Conservation (phyloP, 2,797 vertebrate species). For the Sebastes taczanowskii region DNA sequence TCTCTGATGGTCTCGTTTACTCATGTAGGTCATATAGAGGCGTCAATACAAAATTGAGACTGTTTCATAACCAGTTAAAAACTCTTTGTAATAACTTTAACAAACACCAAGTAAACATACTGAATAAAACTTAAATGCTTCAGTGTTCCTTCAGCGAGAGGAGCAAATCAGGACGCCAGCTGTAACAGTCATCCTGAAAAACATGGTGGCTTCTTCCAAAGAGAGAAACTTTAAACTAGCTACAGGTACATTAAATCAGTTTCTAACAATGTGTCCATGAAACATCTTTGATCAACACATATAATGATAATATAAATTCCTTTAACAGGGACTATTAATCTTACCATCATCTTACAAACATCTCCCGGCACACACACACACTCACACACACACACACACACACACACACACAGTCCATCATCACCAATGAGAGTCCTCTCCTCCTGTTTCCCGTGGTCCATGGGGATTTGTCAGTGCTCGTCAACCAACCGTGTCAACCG, state of each 20-base stretch:
- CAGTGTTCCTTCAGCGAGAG: background rate
- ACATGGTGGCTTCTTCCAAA: background rate
- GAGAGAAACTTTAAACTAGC: background rate
- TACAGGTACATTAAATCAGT: background rate
- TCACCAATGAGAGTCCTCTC: conserved; percentile 71
- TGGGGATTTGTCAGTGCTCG: conserved; percentile 83
- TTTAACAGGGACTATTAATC: conserved; percentile 53
- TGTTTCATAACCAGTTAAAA: background rate
- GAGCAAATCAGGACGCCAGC: conserved; percentile 12
- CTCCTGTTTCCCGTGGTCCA: conserved; percentile 72
- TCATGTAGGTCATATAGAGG: background rate
- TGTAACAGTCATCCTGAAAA: background rate
- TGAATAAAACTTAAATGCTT: background rate
- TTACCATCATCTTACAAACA: conserved; percentile 45
- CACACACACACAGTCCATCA: conserved; percentile 51
- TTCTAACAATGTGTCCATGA: background rate
- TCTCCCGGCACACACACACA: conserved; percentile 21
- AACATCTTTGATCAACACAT: conserved; percentile 25
- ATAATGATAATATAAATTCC: conserved; percentile 40
- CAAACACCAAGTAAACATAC: background rate
- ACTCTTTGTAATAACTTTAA: background rate
- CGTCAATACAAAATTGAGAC: background rate
- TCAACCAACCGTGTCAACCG: conserved; percentile 84
- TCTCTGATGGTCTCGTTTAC: background rate
- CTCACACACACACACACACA: conserved; percentile 8